Evolutionary conservation across 2,797 vertebrate species (phyloP).

Genomic region (Sebastes reedi): DNA sequence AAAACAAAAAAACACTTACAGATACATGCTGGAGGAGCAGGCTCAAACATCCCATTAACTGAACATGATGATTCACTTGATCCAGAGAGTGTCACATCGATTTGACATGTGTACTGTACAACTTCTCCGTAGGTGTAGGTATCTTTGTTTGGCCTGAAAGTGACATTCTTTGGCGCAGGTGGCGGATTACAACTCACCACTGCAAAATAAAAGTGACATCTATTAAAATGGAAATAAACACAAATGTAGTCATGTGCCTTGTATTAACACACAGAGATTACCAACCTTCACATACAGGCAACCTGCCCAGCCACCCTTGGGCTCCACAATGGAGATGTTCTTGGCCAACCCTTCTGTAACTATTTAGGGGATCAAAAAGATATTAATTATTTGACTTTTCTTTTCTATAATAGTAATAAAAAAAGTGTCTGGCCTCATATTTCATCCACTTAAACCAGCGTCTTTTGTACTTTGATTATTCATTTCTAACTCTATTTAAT

Average conservation of each 20-base stretch:
- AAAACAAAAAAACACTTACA: slow-evolving; percentile 18
- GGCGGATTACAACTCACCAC: slow-evolving; percentile 30
- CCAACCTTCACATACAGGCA: slow-evolving; percentile 59
- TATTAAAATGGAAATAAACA: not conserved
- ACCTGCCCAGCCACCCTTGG: not conserved
- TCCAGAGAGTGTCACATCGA: not conserved
- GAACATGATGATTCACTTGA: not conserved
- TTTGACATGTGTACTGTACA: slow-evolving; percentile 10
- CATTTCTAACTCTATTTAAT: too few relatives aligned
- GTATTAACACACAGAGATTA: not conserved
- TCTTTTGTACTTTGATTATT: too few relatives aligned
- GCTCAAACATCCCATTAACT: not conserved
- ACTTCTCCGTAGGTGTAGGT: fast-evolving
- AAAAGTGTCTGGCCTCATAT: too few relatives aligned
- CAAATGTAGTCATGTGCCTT: not conserved
- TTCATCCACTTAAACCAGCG: too few relatives aligned
- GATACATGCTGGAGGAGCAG: slow-evolving; percentile 44
- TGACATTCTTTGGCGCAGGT: fast-evolving
- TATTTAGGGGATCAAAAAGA: not conserved
- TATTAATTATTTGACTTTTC: not conserved
- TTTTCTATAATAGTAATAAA: too few relatives aligned
- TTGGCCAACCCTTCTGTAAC: not conserved
- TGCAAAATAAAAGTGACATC: slow-evolving; percentile 30
- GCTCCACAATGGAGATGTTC: not conserved
- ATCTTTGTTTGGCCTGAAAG: fast-evolving